phyloP scores from a whole-genome alignment of 2,888 invertebrate genomes.

The Podotricha telesiphe region DNA sequence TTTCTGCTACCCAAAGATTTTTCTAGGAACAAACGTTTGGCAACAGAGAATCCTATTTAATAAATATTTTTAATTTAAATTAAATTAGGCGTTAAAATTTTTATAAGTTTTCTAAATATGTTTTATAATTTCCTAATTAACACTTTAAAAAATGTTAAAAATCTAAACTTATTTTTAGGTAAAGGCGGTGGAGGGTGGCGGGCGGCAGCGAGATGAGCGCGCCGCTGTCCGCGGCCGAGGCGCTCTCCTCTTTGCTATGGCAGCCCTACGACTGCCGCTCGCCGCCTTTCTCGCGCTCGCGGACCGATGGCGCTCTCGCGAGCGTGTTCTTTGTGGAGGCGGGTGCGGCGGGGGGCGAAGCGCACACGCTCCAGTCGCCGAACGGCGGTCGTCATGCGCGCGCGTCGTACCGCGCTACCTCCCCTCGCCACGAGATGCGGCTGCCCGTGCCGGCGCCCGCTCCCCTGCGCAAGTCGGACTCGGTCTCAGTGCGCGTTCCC shows the following conservation, averaged over 20 bases:
- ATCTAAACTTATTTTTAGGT: conserved; percentile 47
- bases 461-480: conserved; percentile 78
- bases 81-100: too few relatives aligned
- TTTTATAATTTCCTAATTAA: too few relatives aligned
- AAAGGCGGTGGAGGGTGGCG: conserved; percentile 63
- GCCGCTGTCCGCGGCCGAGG: conserved; percentile 90
- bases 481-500: conserved; percentile 80
- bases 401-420: conserved; percentile 72
- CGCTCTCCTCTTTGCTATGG: conserved; percentile 90
- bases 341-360: conserved; percentile 44
- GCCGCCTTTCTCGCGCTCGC: conserved; percentile 76
- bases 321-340: conserved; percentile 49
- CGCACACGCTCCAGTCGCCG: conserved; percentile 71
- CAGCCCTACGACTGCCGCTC: conserved; percentile 90
- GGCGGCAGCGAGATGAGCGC: conserved; percentile 72
- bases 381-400: conserved; percentile 83
- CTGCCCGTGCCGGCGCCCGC: conserved; percentile 80
- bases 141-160: too few relatives aligned
- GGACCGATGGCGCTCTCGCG: conserved; percentile 69
- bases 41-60: too few relatives aligned
- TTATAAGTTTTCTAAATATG: too few relatives aligned
- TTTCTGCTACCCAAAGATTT: too few relatives aligned
- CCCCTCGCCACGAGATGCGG: conserved; percentile 76
- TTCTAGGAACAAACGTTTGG: too few relatives aligned
- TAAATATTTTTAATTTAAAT: too few relatives aligned